Conservation (phyloP, 2,888 invertebrate genomes). For the Diaphora mendica region DNA sequence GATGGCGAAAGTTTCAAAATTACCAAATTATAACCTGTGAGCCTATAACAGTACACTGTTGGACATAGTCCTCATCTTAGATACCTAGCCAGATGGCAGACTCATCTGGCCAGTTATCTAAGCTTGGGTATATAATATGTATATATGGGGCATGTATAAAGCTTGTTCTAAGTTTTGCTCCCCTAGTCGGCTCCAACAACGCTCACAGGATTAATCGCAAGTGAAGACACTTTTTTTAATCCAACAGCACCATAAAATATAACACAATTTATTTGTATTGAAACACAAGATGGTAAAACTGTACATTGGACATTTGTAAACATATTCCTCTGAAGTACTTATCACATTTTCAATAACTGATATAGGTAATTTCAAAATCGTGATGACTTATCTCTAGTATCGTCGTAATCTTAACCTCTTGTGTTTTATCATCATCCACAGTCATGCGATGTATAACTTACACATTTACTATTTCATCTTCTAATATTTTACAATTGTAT, state of each 20-base stretch:
- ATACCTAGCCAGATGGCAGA: no score
- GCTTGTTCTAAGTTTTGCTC: no score
- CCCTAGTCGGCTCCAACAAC: no score
- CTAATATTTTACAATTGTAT: background rate
- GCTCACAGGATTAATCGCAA: no score
- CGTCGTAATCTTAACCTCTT: constrained; percentile 1
- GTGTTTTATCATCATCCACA: background rate
- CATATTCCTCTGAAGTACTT: background rate
- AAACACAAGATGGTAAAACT: background rate
- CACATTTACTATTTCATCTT: background rate
- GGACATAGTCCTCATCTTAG: no score
- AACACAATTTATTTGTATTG: background rate
- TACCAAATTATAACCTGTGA: background rate
- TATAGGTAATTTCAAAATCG: constrained; percentile 14
- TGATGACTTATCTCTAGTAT: constrained; percentile 12
- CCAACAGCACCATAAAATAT: no score
- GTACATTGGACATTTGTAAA: background rate
- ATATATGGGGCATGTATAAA: no score
- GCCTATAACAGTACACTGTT: no score
- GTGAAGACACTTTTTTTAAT: no score
- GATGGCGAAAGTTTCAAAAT: no score
- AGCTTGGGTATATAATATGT: no score
- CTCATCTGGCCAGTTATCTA: no score
- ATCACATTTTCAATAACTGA: constrained; percentile 2
- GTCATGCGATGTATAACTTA: background rate